Base-by-base conservation (phyloP, 1,140 invertebrate genomes). In the Dendroctonus ponderosae region DNA sequence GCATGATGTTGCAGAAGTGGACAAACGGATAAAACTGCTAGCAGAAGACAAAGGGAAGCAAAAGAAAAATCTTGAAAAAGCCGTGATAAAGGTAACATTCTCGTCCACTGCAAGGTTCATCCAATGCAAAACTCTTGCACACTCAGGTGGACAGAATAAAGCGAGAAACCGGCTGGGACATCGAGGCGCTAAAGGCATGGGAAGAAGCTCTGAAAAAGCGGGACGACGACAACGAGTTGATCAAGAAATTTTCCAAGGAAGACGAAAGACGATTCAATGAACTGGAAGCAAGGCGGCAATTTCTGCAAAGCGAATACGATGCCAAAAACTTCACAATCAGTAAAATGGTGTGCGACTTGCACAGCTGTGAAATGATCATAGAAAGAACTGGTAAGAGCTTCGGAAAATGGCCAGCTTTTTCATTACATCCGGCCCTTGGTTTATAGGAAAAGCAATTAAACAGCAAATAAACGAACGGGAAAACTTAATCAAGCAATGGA, bases 201-300 rank as follows among this genome's bases (percentile, higher is more conserved):
- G 84, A 87, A 44, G 83, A 87, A 41, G 82, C 83, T 9, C 75
- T 89, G 2, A 80, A 84, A 61, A 80, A 82, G 49, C 82, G 82
- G 38, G 83, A 87, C 50, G 82, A 83, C 5, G 84, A 86, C 62
- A 85, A 84, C 64, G 79, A 82, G 12, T 73, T 86, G 15, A 81
- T 90, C n/a, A 84, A 86, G 66, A 82, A 84, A 68, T 87, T 86
- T 57, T 83, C 84, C 43, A 83, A 85, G 65, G 80, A 85, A 62
- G 88, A 90, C 74, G 73, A 83, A 3, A 83, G 84, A 64, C 85
- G 83, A 64, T 85, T 85, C 62, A 85, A 83, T 77, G 79, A 78
- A 26, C 67, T 85, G 49, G 83, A 85, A 70, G 79, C 78, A 6
- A 83, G 81, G 70, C 73, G 83, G 52, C 79, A 81, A 67, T 80